These are phyloP conservation scores for Sebastes hopkinsi DNA, from an alignment of 2,797 vertebrate species.

Conservation along the genomic window DNA sequence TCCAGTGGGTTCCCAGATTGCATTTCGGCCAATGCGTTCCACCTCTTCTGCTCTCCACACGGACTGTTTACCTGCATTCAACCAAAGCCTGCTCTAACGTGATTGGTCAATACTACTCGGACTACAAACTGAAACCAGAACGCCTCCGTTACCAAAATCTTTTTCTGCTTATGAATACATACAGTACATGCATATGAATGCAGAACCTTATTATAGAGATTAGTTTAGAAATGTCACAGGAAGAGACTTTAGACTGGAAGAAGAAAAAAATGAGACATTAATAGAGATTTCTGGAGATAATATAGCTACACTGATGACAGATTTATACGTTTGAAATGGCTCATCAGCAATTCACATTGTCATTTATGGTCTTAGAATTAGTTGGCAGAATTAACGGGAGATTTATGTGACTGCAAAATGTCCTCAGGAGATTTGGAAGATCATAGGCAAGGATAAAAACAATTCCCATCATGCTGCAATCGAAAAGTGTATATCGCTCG, in stretches of 20 bases:
- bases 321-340: not conserved
- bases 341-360: not conserved
- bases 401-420: conserved; percentile 2
- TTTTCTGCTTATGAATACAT: not conserved
- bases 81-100: not conserved
- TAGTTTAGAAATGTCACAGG: not conserved
- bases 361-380: conserved; percentile 2
- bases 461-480: not conserved
- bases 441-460: not conserved
- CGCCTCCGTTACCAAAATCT: too few relatives aligned
- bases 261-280: not conserved
- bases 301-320: not conserved
- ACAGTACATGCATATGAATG: not conserved
- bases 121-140: not conserved
- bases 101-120: not conserved
- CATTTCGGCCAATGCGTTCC: too few relatives aligned
- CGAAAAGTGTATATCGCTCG: not conserved
- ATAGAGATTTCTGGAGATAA: not conserved
- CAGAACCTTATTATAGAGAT: not conserved
- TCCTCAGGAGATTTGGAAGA: conserved; percentile 16
- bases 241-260: not conserved
- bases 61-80: not conserved
- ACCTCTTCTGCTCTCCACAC: not conserved
- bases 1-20: too few relatives aligned
- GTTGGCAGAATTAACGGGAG: not conserved